These are phyloP conservation scores for Agriopis marginaria DNA, from an alignment of 2,888 invertebrate species.

Conservation along the genomic window DNA sequence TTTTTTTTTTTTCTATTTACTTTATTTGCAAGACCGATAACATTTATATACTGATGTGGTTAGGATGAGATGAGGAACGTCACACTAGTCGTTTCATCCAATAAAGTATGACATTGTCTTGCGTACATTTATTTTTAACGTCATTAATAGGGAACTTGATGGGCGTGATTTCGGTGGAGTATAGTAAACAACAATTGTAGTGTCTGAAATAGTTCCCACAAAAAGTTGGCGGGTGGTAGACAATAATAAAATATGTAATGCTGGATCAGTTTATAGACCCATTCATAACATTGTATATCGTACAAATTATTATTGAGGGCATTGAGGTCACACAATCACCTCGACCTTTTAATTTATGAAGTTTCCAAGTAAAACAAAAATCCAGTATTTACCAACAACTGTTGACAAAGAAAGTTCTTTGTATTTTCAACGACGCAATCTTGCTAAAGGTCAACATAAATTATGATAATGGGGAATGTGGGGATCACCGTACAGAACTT, in stretches of 20 bases:
- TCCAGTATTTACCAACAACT: conserved; percentile 10
- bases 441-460: conserved; percentile 21
- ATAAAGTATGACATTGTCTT: too few relatives aligned
- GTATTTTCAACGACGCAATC: conserved; percentile 21
- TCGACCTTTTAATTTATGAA: conserved; percentile 11
- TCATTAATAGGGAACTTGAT: too few relatives aligned
- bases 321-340: conserved; percentile 9
- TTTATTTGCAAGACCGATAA: too few relatives aligned
- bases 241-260: background rate
- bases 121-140: too few relatives aligned
- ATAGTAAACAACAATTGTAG: conserved; percentile 1
- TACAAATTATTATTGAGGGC: conserved; percentile 1
- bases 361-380: conserved; percentile 18
- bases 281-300: conserved; percentile 1
- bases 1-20: too few relatives aligned
- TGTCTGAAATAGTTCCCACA: background rate
- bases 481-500: conserved; percentile 8
- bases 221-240: conserved; percentile 1
- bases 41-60: too few relatives aligned
- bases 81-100: too few relatives aligned
- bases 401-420: conserved; percentile 21
- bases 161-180: background rate
- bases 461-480: conserved; percentile 23
- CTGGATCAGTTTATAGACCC: background rate
- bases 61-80: too few relatives aligned